Percentiles rank a stretch among this genome's conserved stretches.
Conservation (phyloP, 1,140 invertebrate genomes). For the Epicauta chinensis region DNA sequence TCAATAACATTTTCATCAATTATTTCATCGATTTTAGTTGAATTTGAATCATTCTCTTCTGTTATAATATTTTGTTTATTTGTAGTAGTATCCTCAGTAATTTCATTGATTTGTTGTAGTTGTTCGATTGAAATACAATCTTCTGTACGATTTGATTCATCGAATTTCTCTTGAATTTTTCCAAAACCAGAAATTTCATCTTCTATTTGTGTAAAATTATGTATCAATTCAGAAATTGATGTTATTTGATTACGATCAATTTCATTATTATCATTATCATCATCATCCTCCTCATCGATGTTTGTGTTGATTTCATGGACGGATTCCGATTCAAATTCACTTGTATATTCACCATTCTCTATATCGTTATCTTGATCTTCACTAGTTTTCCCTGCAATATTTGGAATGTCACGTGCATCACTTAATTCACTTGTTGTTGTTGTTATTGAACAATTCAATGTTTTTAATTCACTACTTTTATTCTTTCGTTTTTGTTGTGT, state of each 20-base stretch:
- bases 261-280: slow-evolving; percentile 8
- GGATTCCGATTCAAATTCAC: slow-evolving; percentile 28
- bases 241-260: slow-evolving; percentile 20
- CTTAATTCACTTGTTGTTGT: slow-evolving; percentile 8
- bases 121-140: neutral
- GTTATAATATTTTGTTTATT: neutral
- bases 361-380: neutral
- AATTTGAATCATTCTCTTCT: neutral
- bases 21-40: neutral
- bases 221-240: slow-evolving; percentile 29
- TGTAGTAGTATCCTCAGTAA: neutral
- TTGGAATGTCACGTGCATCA: neutral
- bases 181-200: slow-evolving; percentile 28
- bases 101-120: neutral
- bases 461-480: neutral
- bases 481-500: slow-evolving; percentile 12
- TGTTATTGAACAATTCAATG: neutral
- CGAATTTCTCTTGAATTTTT: neutral
- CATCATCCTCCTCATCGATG: no score
- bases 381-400: neutral
- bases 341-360: slow-evolving; percentile 6
- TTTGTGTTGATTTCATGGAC: slow-evolving; percentile 10
- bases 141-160: neutral
- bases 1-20: neutral
- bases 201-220: slow-evolving; percentile 30